These are phyloP conservation scores for Mimachlamys varia DNA, from an alignment of 2,888 invertebrate species.

Conservation along the genomic window DNA sequence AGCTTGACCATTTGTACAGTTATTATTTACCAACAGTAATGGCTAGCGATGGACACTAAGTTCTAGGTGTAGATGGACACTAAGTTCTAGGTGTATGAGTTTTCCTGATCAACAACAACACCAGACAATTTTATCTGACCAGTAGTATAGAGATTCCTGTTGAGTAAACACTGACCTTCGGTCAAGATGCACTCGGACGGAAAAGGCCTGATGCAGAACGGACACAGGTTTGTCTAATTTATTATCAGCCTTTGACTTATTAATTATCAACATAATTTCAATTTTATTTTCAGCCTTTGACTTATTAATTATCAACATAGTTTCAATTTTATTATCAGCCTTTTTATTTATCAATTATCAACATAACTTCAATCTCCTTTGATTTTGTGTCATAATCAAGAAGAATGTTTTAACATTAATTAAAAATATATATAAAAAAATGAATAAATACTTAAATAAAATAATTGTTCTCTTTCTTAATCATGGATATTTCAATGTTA, in stretches of 20 bases:
- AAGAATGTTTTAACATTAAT: no score
- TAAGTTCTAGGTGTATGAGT: background rate
- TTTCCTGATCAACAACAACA: background rate
- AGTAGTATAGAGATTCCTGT: background rate
- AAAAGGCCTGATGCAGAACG: background rate
- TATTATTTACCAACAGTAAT: background rate
- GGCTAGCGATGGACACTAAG: background rate
- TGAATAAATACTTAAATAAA: no score
- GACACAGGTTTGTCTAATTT: background rate
- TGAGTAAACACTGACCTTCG: background rate
- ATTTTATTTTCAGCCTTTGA: no score
- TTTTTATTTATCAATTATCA: no score
- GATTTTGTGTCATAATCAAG: no score
- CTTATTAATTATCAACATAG: no score
- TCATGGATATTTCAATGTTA: no score
- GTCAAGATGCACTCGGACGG: slow-evolving; percentile 19
- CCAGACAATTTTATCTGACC: background rate
- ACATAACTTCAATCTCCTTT: no score
- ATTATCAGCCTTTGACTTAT: background rate
- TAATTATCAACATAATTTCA: no score
- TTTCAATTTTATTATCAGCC: no score
- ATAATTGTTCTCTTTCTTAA: no score
- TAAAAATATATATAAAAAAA: no score
- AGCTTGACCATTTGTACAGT: background rate
- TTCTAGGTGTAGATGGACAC: background rate